phyloP scores from a whole-genome alignment of 1,140 invertebrate species.

The Macrosteles quadrilineatus region DNA sequence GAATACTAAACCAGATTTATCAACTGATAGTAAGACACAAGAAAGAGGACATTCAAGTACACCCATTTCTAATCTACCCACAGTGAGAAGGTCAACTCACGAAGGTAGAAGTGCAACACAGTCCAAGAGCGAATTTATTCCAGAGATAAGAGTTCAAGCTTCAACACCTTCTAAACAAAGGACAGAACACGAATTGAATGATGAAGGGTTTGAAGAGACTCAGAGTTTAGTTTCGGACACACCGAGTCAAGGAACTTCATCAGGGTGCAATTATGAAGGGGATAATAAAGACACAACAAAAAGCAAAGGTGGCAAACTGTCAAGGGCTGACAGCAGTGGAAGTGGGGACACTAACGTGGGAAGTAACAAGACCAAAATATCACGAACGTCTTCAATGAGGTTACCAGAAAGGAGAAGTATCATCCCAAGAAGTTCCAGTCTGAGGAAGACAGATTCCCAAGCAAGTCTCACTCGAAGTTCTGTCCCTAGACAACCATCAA shows the following conservation, averaged over 20 bases:
- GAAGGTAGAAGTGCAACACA: constrained; percentile 25
- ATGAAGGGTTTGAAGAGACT: constrained; percentile 89
- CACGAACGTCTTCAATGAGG: constrained; percentile 44
- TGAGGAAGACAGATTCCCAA: constrained; percentile 47
- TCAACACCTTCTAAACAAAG: constrained; percentile 48
- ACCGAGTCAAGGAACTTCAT: constrained; percentile 75
- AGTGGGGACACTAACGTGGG: constrained; percentile 42
- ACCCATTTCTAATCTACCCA: neutral
- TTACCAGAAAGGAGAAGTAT: constrained; percentile 44
- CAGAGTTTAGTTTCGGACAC: constrained; percentile 83
- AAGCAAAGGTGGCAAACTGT: constrained; percentile 32
- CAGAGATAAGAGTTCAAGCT: constrained; percentile 51
- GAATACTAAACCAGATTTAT: neutral
- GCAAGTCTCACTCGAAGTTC: constrained; percentile 34
- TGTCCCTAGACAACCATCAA: neutral
- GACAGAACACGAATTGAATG: constrained; percentile 68
- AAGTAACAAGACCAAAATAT: constrained; percentile 38
- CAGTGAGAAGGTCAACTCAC: neutral
- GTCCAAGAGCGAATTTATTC: constrained; percentile 48
- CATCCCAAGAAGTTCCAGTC: constrained; percentile 49
- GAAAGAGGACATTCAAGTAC: neutral
- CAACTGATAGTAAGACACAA: neutral
- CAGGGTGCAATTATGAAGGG: constrained; percentile 67
- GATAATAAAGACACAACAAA: constrained; percentile 56
- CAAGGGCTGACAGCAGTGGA: constrained; percentile 45